Conservation (phyloP, 2,888 invertebrate species). For the Tanytarsus gracilentus region DNA sequence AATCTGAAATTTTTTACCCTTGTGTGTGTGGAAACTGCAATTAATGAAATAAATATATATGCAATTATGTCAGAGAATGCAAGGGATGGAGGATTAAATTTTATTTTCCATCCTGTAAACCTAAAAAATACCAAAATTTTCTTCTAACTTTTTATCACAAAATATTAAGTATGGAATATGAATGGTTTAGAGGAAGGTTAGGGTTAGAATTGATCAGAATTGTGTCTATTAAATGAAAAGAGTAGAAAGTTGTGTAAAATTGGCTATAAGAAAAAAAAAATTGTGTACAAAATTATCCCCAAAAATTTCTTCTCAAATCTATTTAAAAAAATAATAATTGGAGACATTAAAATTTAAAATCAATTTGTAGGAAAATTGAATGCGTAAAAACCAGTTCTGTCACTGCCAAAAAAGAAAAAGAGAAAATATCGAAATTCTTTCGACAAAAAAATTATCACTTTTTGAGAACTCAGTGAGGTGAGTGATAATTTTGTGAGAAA, state of each 20-base stretch:
- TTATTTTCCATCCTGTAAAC: too few relatives aligned
- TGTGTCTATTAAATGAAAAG: background rate
- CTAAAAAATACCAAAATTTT: background rate
- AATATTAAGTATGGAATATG: background rate
- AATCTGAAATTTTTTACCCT: background rate
- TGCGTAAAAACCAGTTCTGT: slow-evolving; percentile 24
- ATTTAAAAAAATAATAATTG: background rate
- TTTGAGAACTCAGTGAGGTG: background rate
- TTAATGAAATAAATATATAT: too few relatives aligned
- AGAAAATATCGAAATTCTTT: background rate
- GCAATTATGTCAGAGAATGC: too few relatives aligned
- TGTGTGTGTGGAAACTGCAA: background rate
- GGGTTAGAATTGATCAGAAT: too few relatives aligned
- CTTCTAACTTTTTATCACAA: background rate
- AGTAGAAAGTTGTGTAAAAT: background rate
- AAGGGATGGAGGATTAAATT: too few relatives aligned
- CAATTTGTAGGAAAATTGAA: slow-evolving; percentile 24
- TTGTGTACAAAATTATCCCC: background rate
- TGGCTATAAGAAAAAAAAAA: background rate
- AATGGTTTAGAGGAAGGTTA: too few relatives aligned
- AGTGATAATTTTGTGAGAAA: background rate
- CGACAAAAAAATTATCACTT: background rate
- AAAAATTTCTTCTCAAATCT: background rate
- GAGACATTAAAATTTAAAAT: background rate
- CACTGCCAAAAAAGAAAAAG: slow-evolving; percentile 25